Evolutionary conservation across 1,140 invertebrate genomes (phyloP), one percentile per base, ranked within the genome.

Genomic region (Meteorus sp.): DNA sequence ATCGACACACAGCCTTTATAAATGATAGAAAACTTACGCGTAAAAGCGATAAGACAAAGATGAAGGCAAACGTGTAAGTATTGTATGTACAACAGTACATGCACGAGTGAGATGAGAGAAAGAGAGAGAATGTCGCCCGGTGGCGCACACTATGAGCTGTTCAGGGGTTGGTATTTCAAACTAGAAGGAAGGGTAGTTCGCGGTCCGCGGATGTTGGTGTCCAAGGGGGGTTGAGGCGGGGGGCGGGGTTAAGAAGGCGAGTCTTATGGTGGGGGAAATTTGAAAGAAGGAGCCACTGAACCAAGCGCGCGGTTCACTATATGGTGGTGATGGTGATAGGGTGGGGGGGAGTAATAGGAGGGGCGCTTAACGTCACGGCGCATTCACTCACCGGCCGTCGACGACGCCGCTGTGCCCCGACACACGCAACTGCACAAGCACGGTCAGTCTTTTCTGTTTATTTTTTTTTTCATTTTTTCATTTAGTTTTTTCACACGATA

Each of bases 301-400:
- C 9, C 19, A 47, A 45, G 55, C 11, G 44, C 13, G 47, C 1
- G 31, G 11, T 9, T 11, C n/a, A n/a, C n/a, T n/a, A n/a, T n/a
- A n/a, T n/a, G n/a, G n/a, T n/a, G n/a, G n/a, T n/a, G n/a, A n/a
- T n/a, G n/a, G n/a, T n/a, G n/a, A n/a, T n/a, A n/a, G 2, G 11
- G 44, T 29, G 25, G 45, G 20, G 45, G 68, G 67, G 50, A 55
- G 64, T 73, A 67, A 72, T 71, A 68, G 72, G 74, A 75, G 74
- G 71, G 76, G 72, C 70, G 70, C 68, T 64, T 63, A 70, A 72
- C 68, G 62, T 73, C 68, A 68, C 71, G 59, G 68, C 72, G 73
- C 77, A 78, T 76, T 79, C 75, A 76, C 76, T 78, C 74, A 75
- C 69, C 75, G 75, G 72, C 73, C 74, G 76, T 76, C 75, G 70